Evolutionary conservation across 1,140 invertebrate species (phyloP), one percentile per base, ranked within the genome.

Genomic region (Drosophila insularis): DNA sequence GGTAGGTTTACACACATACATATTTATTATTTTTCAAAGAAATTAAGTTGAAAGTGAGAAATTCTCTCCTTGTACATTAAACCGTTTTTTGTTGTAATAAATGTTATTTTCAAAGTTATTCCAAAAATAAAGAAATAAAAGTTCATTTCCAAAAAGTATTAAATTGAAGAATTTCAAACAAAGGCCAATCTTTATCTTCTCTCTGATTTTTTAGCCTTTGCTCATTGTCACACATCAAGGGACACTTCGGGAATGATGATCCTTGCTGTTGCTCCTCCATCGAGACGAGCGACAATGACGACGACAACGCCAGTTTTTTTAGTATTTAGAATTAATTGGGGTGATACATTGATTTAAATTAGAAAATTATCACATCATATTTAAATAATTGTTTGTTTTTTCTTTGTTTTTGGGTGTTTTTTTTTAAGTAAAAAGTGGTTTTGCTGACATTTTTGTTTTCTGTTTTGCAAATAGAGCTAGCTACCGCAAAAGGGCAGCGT

Each of bases 301-400:
- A 50, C 17, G 19, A 78, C 71, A 63, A 81, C 79, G 84, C 82
- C 67, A 19, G 46, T 54, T 2, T 27, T 27, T 62, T 43, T 66
- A 19, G 21, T 68, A 31, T 53, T 55, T 80, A 64, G 63, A 74
- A 68, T 70, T 78, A 60, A 50, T 50, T 27, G 27, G 43, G 43
- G 82, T 87, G 84, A 89, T 89, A 87, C 65, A 78, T 79, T 79
- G 80, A 76, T 86, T 32, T 87, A 86, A 87, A 86, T 89, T 82
- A 89, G 76, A 63, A 69, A 81, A 85, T 82, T 87, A 87, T 87
- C 82, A 87, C 82, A 86, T 86, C 63, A 81, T 87, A 14, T 35
- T 58, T 10, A 58, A 35, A 58, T 35, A 32, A 37, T 10, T 32
- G 79, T 81, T 75, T 81, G 58, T 77, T 89, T 82, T 68, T 66